Base-by-base conservation (phyloP, 2,888 invertebrate genomes). In the Troglohyphantes excavatus region DNA sequence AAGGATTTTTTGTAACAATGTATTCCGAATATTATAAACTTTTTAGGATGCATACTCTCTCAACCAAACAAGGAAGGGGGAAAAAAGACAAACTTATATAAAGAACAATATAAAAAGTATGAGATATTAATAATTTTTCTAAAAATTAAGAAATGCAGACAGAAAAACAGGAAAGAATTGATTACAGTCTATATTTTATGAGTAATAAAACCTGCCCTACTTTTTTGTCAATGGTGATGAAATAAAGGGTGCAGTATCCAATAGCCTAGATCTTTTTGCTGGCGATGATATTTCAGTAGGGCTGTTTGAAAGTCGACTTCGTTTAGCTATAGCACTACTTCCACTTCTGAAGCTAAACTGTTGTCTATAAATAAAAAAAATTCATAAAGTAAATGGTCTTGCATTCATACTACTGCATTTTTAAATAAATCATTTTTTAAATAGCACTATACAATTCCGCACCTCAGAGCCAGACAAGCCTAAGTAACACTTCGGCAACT, bases 181-280 rank as follows among this genome's bases (percentile, higher is more conserved):
- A n/a, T n/a, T n/a, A n/a, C n/a, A n/a, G n/a, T n/a, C n/a, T n/a
- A n/a, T n/a, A n/a, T n/a, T n/a, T n/a, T n/a, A n/a, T n/a, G n/a
- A n/a, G n/a, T n/a, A n/a, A n/a, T n/a, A n/a, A n/a, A n/a, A n/a
- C 11, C 27, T 19, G 23, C 7, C 43, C 59, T 76, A 87, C 90
- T 70, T 90, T 81, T 70, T 73, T 19, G 39, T 17, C 21, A 33
- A 53, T 21, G 75, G 46, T 11, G 78, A 43, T n/a, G 29, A n/a
- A 26, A 29, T 82, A 53, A 90, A 90, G 6, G 90, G 29, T 17
- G 63, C 75, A 68, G 39, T 86, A 59, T 90, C 90, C 19, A 87
- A 21, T 2, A 90, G 46, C 23, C 86, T 82, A 17, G 90, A 90
- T 59, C 75, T 76, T 53, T 90, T 90, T 11, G 86, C 61, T 26